Conservation (phyloP, 2,888 invertebrate species). For the Orthosia cruda region DNA sequence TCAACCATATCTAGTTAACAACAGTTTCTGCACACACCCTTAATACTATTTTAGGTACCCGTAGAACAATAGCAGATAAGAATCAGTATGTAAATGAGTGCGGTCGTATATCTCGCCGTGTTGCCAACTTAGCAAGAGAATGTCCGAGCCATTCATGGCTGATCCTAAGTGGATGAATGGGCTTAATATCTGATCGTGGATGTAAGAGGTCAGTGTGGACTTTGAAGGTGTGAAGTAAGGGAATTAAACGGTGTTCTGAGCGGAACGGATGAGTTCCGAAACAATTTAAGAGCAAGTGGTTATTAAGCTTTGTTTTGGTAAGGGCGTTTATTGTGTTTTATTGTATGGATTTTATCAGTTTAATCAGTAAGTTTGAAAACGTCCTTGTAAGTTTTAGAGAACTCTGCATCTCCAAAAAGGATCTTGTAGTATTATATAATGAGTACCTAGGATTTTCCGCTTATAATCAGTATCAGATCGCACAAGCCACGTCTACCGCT, state of each 20-base stretch:
- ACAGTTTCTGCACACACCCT: slow-evolving; percentile 54
- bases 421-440: not conserved
- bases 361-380: not conserved
- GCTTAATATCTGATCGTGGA: slow-evolving; percentile 47
- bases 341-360: slow-evolving; percentile 20
- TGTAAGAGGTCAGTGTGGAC: slow-evolving; percentile 32
- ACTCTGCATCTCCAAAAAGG: not conserved
- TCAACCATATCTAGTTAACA: slow-evolving; percentile 7
- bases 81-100: slow-evolving; percentile 76
- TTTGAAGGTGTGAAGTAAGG: slow-evolving; percentile 36
- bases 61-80: slow-evolving; percentile 76
- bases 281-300: slow-evolving; percentile 18
- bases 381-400: slow-evolving; percentile 3
- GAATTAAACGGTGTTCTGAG: slow-evolving; percentile 34
- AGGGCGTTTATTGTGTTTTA: slow-evolving; percentile 30
- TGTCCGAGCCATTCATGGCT: slow-evolving; percentile 59
- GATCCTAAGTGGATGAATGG: slow-evolving; percentile 61
- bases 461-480: too few relatives aligned
- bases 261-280: slow-evolving; percentile 52
- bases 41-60: slow-evolving; percentile 52
- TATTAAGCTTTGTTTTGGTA: slow-evolving; percentile 45
- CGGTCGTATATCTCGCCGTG: slow-evolving; percentile 60
- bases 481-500: not conserved
- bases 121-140: slow-evolving; percentile 67
- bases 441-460: not conserved